phyloP scores from a whole-genome alignment of 2,797 vertebrate species.

The Enteromius treurensis region DNA sequence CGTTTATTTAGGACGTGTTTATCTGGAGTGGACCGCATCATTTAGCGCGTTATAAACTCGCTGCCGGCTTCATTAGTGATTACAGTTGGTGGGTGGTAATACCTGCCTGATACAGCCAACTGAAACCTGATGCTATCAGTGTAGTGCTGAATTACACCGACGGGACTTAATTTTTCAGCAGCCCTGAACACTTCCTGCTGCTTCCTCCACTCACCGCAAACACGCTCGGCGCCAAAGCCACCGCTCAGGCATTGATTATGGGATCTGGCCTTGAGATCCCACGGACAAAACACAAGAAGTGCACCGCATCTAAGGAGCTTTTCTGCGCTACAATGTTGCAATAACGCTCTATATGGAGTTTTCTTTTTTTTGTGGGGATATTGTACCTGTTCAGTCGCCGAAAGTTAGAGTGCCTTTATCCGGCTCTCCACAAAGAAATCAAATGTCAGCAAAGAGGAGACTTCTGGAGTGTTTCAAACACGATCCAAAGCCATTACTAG shows the following conservation, averaged over 20 bases:
- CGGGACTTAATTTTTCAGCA: constrained; percentile 76
- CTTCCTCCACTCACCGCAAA: constrained; percentile 70
- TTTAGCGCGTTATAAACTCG: constrained; percentile 84
- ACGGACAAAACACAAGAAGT: constrained; percentile 27
- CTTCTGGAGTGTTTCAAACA: constrained; percentile 28
- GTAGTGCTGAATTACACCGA: constrained; percentile 73
- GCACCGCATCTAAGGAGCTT: constrained; percentile 10
- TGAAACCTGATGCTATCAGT: constrained; percentile 77
- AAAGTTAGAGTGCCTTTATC: constrained; percentile 31
- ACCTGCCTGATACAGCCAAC: constrained; percentile 77
- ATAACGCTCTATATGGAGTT: constrained; percentile 20
- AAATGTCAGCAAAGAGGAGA: constrained; percentile 45
- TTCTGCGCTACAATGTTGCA: not conserved
- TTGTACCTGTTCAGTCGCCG: constrained; percentile 17
- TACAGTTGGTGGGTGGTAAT: constrained; percentile 82
- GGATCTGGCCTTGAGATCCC: constrained; percentile 30
- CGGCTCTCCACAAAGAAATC: constrained; percentile 27
- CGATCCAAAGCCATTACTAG: constrained; percentile 43
- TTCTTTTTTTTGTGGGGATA: not conserved
- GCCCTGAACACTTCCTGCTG: constrained; percentile 60
- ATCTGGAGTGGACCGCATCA: constrained; percentile 83
- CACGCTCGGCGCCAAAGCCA: constrained; percentile 58
- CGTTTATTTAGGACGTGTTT: constrained; percentile 83
- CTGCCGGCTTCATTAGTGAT: constrained; percentile 82
- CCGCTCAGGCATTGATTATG: constrained; percentile 42